Conservation (phyloP, 2,888 invertebrate species). For the Euzetes globulus region DNA sequence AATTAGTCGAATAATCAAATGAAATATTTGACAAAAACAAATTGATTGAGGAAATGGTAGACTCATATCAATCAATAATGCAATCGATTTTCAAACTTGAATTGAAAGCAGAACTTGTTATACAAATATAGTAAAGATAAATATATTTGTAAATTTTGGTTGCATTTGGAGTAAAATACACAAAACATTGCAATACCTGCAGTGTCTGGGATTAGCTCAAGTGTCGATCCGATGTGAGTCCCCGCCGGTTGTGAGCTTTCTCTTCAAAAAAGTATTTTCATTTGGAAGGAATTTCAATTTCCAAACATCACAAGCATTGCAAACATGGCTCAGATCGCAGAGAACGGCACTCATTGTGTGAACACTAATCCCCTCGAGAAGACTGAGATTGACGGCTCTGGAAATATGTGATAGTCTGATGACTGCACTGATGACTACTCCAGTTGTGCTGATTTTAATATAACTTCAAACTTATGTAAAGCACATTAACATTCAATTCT, state of each 20-base stretch:
- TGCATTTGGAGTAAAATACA: not conserved
- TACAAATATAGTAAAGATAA: constrained; percentile 3
- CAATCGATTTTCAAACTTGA: not conserved
- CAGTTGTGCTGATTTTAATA: constrained; percentile 3
- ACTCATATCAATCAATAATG: not conserved
- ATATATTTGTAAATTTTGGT: constrained; percentile 16
- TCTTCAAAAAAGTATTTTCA: constrained; percentile 13
- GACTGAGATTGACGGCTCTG: constrained; percentile 18
- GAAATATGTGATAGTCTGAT: constrained; percentile 20
- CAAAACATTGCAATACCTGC: constrained; percentile 23
- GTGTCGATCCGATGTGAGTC: constrained; percentile 17
- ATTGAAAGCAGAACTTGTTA: not conserved
- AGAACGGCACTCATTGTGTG: not conserved
- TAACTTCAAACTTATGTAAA: not conserved
- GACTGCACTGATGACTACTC: not conserved
- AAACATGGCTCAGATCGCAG: not conserved
- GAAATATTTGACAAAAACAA: too few relatives aligned
- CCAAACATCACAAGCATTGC: not conserved
- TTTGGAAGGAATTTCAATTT: constrained; percentile 29
- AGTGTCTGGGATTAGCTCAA: constrained; percentile 24
- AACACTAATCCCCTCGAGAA: constrained; percentile 15
- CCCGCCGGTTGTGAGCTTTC: constrained; percentile 11
- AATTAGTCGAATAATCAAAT: too few relatives aligned
- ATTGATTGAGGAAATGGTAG: too few relatives aligned
- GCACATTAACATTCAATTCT: constrained; percentile 3